phyloP scores from a whole-genome alignment of 2,888 invertebrate genomes.

The Automeris io region DNA sequence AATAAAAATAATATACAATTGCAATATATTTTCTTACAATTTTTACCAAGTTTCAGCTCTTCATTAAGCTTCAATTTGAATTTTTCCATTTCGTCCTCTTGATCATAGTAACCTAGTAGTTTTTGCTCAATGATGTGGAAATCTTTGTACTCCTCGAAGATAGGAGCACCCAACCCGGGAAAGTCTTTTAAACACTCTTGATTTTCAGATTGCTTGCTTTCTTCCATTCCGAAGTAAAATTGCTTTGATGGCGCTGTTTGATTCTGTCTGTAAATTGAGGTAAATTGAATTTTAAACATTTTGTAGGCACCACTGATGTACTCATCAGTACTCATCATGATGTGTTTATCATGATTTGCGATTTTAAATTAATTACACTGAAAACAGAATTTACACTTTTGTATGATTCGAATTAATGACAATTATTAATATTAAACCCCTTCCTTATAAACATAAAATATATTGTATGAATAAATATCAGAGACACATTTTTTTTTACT shows the following conservation, averaged over 20 bases:
- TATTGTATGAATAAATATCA: too few species aligned
- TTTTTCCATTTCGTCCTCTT: slow-evolving; percentile 60
- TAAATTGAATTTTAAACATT: too few species aligned
- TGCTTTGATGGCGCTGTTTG: slow-evolving; percentile 58
- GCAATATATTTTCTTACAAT: slow-evolving; percentile 9
- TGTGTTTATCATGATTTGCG: too few species aligned
- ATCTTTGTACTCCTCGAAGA: slow-evolving; percentile 64
- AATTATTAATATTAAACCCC: too few species aligned
- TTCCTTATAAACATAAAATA: too few species aligned
- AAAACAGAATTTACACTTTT: too few species aligned
- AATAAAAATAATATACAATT: too few species aligned
- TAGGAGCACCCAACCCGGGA: slow-evolving; percentile 63
- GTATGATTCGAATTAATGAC: too few species aligned
- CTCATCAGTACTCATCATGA: too few species aligned
- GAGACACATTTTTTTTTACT: too few species aligned
- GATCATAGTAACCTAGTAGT: slow-evolving; percentile 57
- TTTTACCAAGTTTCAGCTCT: slow-evolving; percentile 54
- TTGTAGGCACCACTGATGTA: too few species aligned
- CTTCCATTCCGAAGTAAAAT: slow-evolving; percentile 90
- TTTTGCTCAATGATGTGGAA: slow-evolving; percentile 67
- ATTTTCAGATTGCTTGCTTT: slow-evolving; percentile 51
- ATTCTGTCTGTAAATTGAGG: slow-evolving; percentile 37
- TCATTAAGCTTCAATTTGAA: slow-evolving; percentile 58
- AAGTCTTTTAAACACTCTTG: slow-evolving; percentile 61
- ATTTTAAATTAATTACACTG: too few species aligned